phyloP scores from a whole-genome alignment of 2,113 vertebrate genomes.

The Geothlypis trichas region DNA sequence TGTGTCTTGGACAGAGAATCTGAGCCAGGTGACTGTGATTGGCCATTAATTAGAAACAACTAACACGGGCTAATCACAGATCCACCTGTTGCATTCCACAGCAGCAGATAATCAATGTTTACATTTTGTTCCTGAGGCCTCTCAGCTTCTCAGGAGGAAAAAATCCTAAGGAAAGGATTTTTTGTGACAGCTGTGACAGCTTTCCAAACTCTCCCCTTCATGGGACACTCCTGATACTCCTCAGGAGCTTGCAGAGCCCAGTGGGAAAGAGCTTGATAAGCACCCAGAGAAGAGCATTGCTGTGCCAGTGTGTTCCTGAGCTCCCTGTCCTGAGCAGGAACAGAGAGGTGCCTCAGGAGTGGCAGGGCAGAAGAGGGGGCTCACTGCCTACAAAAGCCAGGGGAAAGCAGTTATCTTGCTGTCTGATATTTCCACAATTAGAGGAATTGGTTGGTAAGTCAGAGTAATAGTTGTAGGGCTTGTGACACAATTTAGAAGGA shows the following conservation, averaged over 20 bases:
- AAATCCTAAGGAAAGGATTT: too few species aligned
- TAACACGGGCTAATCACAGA: too few species aligned
- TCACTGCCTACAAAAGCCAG: not conserved
- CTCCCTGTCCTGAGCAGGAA: not conserved
- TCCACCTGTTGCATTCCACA: too few species aligned
- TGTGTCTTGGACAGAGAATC: too few species aligned
- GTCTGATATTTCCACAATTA: not conserved
- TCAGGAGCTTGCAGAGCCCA: not conserved
- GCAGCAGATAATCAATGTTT: too few species aligned
- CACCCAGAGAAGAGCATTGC: not conserved
- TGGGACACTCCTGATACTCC: fast-evolving
- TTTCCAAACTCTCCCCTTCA: not conserved
- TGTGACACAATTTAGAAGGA: not conserved
- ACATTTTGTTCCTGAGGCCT: too few species aligned
- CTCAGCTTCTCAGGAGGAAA: too few species aligned
- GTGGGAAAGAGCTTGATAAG: not conserved
- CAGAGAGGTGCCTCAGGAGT: not conserved
- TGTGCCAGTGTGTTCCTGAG: not conserved
- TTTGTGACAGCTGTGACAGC: too few species aligned
- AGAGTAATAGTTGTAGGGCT: not conserved
- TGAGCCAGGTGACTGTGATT: too few species aligned
- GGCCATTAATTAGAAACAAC: too few species aligned
- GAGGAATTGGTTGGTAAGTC: not conserved
- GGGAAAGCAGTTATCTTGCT: not conserved
- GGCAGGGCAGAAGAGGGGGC: not conserved